A percentile compares a stretch with the other conserved stretches of the same genome.
Conservation (phyloP, 2,888 invertebrate genomes). For the Augiades crinisus region DNA sequence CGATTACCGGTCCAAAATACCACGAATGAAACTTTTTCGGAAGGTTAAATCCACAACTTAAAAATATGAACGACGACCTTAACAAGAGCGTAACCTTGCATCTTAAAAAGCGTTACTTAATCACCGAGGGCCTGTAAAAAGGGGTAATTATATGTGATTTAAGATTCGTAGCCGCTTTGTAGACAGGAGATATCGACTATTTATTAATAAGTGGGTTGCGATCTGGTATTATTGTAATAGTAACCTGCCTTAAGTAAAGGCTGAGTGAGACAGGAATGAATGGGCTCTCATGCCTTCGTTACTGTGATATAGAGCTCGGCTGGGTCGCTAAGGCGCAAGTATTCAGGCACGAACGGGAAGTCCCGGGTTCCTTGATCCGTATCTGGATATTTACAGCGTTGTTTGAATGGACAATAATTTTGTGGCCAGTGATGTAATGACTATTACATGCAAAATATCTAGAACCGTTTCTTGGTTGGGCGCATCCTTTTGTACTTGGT, state of each 20-base stretch:
- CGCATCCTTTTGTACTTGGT: too few species aligned
- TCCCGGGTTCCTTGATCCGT: slow-evolving; percentile 10
- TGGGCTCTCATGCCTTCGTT: slow-evolving; percentile 41
- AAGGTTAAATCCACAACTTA: slow-evolving; percentile 8
- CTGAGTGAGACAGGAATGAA: slow-evolving; percentile 47
- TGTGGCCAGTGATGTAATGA: background rate
- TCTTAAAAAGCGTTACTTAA: slow-evolving; percentile 55
- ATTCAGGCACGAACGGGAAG: slow-evolving; percentile 6
- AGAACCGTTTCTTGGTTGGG: too few species aligned
- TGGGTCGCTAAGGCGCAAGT: slow-evolving; percentile 7
- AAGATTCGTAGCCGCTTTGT: slow-evolving; percentile 52
- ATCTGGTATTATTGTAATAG: slow-evolving; percentile 67
- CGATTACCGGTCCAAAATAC: too few species aligned
- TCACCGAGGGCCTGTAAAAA: slow-evolving; percentile 53
- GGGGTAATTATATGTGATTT: slow-evolving; percentile 69
- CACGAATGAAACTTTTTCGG: background rate
- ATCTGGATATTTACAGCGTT: slow-evolving; percentile 8
- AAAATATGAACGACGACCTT: slow-evolving; percentile 4
- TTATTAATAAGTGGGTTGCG: slow-evolving; percentile 68
- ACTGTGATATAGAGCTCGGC: slow-evolving; percentile 30
- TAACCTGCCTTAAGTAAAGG: slow-evolving; percentile 50
- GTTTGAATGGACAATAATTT: slow-evolving; percentile 3
- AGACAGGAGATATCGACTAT: slow-evolving; percentile 62
- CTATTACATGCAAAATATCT: background rate
- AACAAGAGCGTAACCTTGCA: slow-evolving; percentile 12